phyloP scores from a whole-genome alignment of 35 echinoderm and acorn worm species.

The Nesometra sesokonis region DNA sequence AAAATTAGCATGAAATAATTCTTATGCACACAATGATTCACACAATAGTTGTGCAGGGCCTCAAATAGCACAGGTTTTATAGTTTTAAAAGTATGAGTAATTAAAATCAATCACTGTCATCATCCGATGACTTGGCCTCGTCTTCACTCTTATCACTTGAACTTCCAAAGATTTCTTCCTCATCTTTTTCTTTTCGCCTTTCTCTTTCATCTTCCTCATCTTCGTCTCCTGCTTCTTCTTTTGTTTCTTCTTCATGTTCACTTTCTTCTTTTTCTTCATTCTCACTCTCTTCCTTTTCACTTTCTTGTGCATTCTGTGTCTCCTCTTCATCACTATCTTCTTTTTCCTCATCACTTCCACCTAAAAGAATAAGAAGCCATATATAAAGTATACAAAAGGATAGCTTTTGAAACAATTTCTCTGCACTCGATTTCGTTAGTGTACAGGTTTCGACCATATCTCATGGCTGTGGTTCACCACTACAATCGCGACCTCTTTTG shows the following conservation, averaged over 20 bases:
- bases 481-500: too few species aligned
- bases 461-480: too few species aligned
- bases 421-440: neutral
- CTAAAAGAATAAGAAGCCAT: neutral
- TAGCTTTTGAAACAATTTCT: neutral
- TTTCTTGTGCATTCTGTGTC: slow-evolving; percentile 31
- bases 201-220: slow-evolving; percentile 13
- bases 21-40: too few species aligned
- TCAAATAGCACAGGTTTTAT: too few species aligned
- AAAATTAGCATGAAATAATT: too few species aligned
- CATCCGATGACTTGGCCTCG: neutral
- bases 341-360: slow-evolving; percentile 34
- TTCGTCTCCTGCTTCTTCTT: slow-evolving; percentile 8
- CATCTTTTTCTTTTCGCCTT: slow-evolving; percentile 27
- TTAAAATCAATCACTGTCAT: neutral
- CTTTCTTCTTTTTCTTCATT: slow-evolving; percentile 39
- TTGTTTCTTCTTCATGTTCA: slow-evolving; percentile 18
- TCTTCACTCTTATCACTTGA: slow-evolving; percentile 29
- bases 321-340: slow-evolving; percentile 20
- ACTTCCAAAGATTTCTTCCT: slow-evolving; percentile 79
- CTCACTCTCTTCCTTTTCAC: slow-evolving; percentile 30
- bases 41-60: too few species aligned
- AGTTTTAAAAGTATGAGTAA: too few species aligned
- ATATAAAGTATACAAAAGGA: neutral
- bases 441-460: too few species aligned